A percentile compares a stretch with the other conserved stretches of the same genome.
phyloP scores from a whole-genome alignment of 2,113 vertebrate genomes.

The Lucifuga dentata region DNA sequence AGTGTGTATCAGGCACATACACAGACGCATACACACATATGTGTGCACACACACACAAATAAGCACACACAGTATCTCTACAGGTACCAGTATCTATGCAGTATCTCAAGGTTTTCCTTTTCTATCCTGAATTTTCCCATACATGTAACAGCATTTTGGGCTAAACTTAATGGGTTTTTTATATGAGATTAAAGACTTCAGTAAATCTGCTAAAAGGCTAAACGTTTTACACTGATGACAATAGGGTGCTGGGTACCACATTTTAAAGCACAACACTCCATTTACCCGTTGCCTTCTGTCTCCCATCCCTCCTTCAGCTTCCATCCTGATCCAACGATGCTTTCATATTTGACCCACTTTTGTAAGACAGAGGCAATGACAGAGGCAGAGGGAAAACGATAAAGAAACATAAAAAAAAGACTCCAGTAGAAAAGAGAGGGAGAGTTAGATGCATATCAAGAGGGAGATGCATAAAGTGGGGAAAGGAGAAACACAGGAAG shows the following conservation, averaged over 20 bases:
- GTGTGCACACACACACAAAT: neutral
- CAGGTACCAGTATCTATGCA: slow-evolving; percentile 16
- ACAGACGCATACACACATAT: slow-evolving; percentile 21
- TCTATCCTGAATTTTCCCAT: neutral
- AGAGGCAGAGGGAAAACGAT: slow-evolving; percentile 33
- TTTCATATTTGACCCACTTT: slow-evolving; percentile 77
- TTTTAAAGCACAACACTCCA: slow-evolving; percentile 18
- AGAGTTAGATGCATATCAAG: slow-evolving; percentile 6
- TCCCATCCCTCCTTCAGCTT: slow-evolving; percentile 36
- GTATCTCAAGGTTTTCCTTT: slow-evolving; percentile 7
- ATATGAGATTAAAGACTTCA: slow-evolving; percentile 9
- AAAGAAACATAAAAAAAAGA: slow-evolving; percentile 17
- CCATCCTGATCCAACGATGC: slow-evolving; percentile 51
- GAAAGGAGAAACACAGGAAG: neutral
- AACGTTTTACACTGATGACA: slow-evolving; percentile 14
- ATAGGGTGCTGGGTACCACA: neutral
- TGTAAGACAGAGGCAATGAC: slow-evolving; percentile 44
- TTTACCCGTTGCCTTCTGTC: slow-evolving; percentile 17
- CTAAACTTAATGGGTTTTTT: neutral
- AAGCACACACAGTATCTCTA: slow-evolving; percentile 15
- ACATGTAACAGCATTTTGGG: neutral
- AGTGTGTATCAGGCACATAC: neutral
- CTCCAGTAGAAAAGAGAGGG: neutral
- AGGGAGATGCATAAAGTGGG: slow-evolving; percentile 11
- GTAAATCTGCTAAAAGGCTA: neutral